Conservation (phyloP, 2,888 invertebrate genomes). For the Drosophila pseudotakahashii region DNA sequence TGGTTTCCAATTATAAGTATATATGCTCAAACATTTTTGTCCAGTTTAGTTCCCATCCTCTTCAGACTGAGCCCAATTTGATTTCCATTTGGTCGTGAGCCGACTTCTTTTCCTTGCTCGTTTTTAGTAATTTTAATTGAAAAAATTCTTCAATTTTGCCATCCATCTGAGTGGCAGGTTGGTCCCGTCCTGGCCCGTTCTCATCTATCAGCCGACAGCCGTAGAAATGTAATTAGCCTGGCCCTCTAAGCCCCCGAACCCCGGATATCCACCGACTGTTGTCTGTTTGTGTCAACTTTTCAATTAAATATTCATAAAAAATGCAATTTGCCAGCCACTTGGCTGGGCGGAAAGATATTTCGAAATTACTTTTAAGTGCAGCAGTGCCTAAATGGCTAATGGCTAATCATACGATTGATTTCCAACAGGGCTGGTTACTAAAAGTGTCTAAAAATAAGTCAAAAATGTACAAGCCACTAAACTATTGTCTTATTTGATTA, state of each 20-base stretch:
- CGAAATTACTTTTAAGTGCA: slow-evolving; percentile 70
- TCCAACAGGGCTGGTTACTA: slow-evolving; percentile 9
- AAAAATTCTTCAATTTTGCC: slow-evolving; percentile 79
- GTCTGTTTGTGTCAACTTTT: slow-evolving; percentile 67
- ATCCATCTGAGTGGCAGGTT: slow-evolving; percentile 59
- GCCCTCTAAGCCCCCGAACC: not conserved
- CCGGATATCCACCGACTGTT: slow-evolving; percentile 20
- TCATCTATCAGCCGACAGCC: slow-evolving; percentile 56
- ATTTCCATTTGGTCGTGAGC: slow-evolving; percentile 65
- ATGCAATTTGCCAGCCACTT: slow-evolving; percentile 71
- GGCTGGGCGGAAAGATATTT: slow-evolving; percentile 54
- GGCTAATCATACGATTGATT: slow-evolving; percentile 35
- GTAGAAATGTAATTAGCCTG: slow-evolving; percentile 72
- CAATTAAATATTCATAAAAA: slow-evolving; percentile 75
- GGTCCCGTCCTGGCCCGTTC: slow-evolving; percentile 13
- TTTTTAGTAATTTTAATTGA: slow-evolving; percentile 72
- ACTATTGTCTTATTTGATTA: no score
- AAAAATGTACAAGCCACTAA: no score
- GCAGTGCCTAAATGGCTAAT: slow-evolving; percentile 61
- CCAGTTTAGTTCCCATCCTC: not conserved
- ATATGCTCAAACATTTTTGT: no score
- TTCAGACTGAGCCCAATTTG: slow-evolving; percentile 39
- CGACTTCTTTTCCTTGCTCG: slow-evolving; percentile 16
- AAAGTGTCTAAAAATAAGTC: no score
- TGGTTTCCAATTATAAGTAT: no score